Percentiles rank a stretch among this genome's conserved stretches.
phyloP scores from a whole-genome alignment of 92 coral and sea anemone species.

The Epizoanthus rinbou region DNA sequence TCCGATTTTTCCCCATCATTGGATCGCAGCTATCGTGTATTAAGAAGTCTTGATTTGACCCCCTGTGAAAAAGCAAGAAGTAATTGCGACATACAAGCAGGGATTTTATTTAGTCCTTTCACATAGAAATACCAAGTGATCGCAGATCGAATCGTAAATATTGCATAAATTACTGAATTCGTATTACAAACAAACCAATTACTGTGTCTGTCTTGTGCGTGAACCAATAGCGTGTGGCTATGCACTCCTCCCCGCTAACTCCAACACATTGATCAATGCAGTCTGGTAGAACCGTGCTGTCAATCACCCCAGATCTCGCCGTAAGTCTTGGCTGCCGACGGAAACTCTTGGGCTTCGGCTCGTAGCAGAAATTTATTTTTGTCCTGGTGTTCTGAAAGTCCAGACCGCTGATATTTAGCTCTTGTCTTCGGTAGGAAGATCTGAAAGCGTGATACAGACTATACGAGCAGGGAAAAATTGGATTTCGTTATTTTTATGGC shows the following conservation, averaged over 20 bases:
- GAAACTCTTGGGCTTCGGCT: slow-evolving; percentile 27
- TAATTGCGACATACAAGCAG: slow-evolving; percentile 23
- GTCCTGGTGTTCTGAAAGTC: slow-evolving; percentile 4
- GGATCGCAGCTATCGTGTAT: not conserved
- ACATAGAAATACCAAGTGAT: slow-evolving; percentile 42
- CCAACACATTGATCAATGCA: slow-evolving; percentile 71
- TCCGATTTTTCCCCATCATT: too few relatives aligned
- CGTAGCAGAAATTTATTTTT: slow-evolving; percentile 1
- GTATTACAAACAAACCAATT: slow-evolving; percentile 79
- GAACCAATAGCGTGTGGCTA: slow-evolving; percentile 62
- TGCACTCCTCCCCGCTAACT: slow-evolving; percentile 58
- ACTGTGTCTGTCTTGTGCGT: slow-evolving; percentile 67
- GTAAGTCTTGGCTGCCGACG: slow-evolving; percentile 7
- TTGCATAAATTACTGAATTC: slow-evolving; percentile 82
- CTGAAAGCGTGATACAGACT: slow-evolving; percentile 21
- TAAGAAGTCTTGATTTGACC: not conserved
- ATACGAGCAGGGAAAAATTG: slow-evolving; percentile 36
- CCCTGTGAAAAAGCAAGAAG: not conserved
- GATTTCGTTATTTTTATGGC: slow-evolving; percentile 47
- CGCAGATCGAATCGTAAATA: slow-evolving; percentile 63
- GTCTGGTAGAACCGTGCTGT: slow-evolving; percentile 62
- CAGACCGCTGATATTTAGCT: not conserved
- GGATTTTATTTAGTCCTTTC: slow-evolving; percentile 40
- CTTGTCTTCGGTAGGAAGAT: slow-evolving; percentile 33
- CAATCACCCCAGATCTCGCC: slow-evolving; percentile 61